Evolutionary conservation across 2,888 invertebrate genomes (phyloP).

Genomic region (Apodemia mormo): DNA sequence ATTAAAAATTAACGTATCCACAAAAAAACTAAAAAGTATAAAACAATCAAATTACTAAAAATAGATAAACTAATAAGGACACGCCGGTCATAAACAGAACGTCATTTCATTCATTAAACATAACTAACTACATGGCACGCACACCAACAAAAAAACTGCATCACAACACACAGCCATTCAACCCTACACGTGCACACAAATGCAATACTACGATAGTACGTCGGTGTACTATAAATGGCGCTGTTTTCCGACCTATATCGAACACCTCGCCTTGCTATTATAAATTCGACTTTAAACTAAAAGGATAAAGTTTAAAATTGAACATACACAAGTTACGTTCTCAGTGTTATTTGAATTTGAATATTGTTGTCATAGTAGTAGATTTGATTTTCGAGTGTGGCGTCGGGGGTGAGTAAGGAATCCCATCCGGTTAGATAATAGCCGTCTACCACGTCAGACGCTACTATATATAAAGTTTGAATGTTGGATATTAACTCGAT

Average conservation of each 20-base stretch:
- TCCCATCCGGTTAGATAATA: slow-evolving; percentile 43
- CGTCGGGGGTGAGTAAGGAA: slow-evolving; percentile 43
- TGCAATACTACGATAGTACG: slow-evolving; percentile 71
- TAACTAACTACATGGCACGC: slow-evolving; percentile 49
- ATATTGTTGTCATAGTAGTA: slow-evolving; percentile 37
- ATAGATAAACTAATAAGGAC: slow-evolving; percentile 58
- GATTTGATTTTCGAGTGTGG: slow-evolving; percentile 37
- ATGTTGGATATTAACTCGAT: slow-evolving; percentile 53
- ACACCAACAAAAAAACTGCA: slow-evolving; percentile 44
- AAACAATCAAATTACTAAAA: too few relatives aligned
- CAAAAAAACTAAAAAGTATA: too few relatives aligned
- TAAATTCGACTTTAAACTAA: slow-evolving; percentile 45
- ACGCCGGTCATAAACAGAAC: slow-evolving; percentile 50
- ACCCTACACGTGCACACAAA: slow-evolving; percentile 50
- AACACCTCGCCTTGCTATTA: slow-evolving; percentile 39
- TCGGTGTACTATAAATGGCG: slow-evolving; percentile 74
- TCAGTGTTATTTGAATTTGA: slow-evolving; percentile 39
- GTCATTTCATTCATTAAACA: slow-evolving; percentile 65
- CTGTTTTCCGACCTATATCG: slow-evolving; percentile 71
- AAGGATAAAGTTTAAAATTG: slow-evolving; percentile 30
- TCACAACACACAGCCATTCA: slow-evolving; percentile 44
- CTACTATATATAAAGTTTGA: slow-evolving; percentile 71
- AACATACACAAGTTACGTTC: neutral
- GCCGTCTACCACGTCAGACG: slow-evolving; percentile 71
- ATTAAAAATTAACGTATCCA: too few relatives aligned